Conservation (phyloP, 2,113 vertebrate species). For the Rhinolophus sinicus region DNA sequence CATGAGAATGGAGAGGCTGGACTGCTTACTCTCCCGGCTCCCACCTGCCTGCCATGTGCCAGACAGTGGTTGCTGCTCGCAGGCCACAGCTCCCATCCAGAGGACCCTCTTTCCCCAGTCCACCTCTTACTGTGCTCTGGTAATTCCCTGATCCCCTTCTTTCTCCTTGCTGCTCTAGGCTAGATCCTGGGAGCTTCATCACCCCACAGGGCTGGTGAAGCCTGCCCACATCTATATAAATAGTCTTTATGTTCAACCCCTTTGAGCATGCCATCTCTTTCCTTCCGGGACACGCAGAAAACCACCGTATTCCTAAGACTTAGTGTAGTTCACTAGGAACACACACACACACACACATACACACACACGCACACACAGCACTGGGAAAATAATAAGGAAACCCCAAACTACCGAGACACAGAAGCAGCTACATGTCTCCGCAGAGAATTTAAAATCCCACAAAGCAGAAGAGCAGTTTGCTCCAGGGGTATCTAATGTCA, state of each 20-base stretch:
- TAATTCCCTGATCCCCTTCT: background rate
- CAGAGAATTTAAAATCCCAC: background rate
- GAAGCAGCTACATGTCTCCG: background rate
- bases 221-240: background rate
- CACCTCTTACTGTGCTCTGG: background rate
- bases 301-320: background rate
- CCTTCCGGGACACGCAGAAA: background rate
- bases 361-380: background rate
- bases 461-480: background rate
- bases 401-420: background rate
- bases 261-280: background rate
- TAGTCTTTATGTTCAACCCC: background rate
- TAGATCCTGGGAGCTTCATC: background rate
- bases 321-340: background rate
- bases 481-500: background rate
- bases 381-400: background rate
- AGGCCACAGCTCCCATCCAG: background rate
- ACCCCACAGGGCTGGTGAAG: background rate
- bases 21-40: background rate
- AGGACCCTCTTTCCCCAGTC: background rate
- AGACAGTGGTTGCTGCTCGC: background rate
- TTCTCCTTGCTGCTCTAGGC: background rate
- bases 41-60: background rate
- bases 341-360: background rate
- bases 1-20: background rate